A percentile compares a stretch with the other conserved stretches of the same genome.
These are phyloP conservation scores for Panurus biarmicus DNA, from an alignment of 2,113 vertebrate species.

Conservation along the genomic window DNA sequence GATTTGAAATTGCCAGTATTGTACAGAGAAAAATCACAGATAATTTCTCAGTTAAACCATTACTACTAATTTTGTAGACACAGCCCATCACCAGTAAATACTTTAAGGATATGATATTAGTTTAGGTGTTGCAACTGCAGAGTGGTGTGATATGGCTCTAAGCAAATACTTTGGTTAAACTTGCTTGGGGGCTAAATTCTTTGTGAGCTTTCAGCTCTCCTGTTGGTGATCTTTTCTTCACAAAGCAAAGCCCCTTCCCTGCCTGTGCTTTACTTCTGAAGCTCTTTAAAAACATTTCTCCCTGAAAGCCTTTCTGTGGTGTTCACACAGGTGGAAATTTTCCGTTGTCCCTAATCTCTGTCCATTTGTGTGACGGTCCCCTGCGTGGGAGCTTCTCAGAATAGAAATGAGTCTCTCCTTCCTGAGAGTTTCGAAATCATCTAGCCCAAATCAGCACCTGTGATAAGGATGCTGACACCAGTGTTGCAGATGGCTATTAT, in stretches of 20 bases:
- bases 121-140: background rate
- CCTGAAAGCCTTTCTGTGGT: background rate
- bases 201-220: background rate
- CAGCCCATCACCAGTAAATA: background rate
- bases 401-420: background rate
- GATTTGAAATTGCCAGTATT: background rate
- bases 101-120: background rate
- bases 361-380: background rate
- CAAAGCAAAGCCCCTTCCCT: background rate
- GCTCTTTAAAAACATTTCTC: background rate
- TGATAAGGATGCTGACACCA: conserved; percentile 11
- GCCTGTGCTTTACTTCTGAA: background rate
- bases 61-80: background rate
- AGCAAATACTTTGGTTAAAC: background rate
- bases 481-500: background rate
- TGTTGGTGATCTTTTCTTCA: background rate
- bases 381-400: background rate
- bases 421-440: background rate
- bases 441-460: background rate
- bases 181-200: background rate
- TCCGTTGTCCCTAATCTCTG: background rate
- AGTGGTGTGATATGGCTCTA: background rate
- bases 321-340: background rate
- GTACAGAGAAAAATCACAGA: background rate
- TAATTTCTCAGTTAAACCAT: background rate